Percentiles rank a stretch among this genome's conserved stretches.
phyloP scores from a whole-genome alignment of 2,888 invertebrate species.

The Cheiracanthium punctorium region DNA sequence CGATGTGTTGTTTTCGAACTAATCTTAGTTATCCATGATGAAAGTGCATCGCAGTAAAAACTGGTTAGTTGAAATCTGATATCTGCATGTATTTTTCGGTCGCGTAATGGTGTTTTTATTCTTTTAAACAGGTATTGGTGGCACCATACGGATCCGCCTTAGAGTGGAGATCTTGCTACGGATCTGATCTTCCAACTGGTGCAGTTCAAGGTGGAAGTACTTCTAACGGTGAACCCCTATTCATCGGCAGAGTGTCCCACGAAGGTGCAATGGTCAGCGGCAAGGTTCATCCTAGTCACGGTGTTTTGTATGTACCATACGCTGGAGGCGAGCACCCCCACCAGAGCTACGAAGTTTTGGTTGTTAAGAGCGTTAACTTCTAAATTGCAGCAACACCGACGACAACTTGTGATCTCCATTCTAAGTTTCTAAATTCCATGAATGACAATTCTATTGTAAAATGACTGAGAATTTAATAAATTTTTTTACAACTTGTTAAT shows the following conservation, averaged over 20 bases:
- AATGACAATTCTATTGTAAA: too few species aligned
- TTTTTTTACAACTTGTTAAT: too few species aligned
- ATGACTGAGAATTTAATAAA: too few species aligned
- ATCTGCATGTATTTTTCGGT: too few species aligned
- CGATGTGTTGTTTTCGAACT: too few species aligned
- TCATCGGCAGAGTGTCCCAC: constrained; percentile 62
- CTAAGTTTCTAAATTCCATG: too few species aligned
- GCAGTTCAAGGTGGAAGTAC: constrained; percentile 67
- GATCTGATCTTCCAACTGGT: constrained; percentile 57
- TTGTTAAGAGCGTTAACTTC: constrained; percentile 42
- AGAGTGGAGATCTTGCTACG: constrained; percentile 55
- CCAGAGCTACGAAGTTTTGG: constrained; percentile 55
- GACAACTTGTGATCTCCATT: not conserved
- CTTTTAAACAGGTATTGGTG: constrained; percentile 60
- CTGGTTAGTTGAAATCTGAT: too few species aligned
- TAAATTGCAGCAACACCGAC: constrained; percentile 11
- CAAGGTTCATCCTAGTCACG: constrained; percentile 70
- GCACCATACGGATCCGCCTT: constrained; percentile 49
- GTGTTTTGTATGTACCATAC: constrained; percentile 58
- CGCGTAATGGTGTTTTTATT: too few species aligned
- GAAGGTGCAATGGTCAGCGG: constrained; percentile 66
- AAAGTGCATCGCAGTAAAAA: too few species aligned
- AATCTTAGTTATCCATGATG: too few species aligned
- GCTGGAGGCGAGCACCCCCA: constrained; percentile 62
- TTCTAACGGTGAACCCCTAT: constrained; percentile 60